Percentiles rank a stretch among this genome's conserved stretches.
phyloP scores from a whole-genome alignment of 2,888 invertebrate species.

The Macaria liturata region DNA sequence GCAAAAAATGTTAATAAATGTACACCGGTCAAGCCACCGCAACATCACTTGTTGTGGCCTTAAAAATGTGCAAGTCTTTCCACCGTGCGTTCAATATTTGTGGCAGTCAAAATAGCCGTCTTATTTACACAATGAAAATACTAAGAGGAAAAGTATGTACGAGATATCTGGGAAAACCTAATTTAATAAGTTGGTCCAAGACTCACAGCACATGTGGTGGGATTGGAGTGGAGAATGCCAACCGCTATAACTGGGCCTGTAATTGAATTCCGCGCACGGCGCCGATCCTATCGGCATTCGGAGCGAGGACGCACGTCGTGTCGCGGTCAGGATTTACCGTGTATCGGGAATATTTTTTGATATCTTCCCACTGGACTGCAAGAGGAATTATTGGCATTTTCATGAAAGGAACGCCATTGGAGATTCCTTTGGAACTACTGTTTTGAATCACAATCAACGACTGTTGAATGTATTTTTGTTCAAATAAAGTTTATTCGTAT shows the following conservation, averaged over 20 bases:
- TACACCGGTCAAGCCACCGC: conserved; percentile 39
- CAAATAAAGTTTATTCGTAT: no score
- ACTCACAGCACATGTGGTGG: conserved; percentile 28
- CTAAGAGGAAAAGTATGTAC: background rate
- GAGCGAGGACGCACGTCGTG: conserved; percentile 58
- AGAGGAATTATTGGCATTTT: conserved; percentile 64
- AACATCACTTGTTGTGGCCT: conserved; percentile 7
- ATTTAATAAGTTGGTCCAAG: conserved; percentile 23
- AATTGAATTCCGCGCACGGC: conserved; percentile 72
- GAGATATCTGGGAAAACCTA: conserved; percentile 17
- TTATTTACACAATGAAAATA: conserved; percentile 8
- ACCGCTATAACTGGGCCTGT: conserved; percentile 56
- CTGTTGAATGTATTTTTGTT: no score
- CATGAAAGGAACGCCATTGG: conserved; percentile 52
- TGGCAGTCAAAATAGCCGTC: background rate
- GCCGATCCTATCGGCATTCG: conserved; percentile 46
- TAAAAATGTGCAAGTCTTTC: background rate
- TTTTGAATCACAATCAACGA: conserved; percentile 16
- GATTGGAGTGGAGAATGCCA: conserved; percentile 45
- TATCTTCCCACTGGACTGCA: conserved; percentile 60
- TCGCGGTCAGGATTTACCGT: conserved; percentile 71
- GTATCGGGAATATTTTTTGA: conserved; percentile 72
- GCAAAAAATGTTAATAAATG: conserved; percentile 58
- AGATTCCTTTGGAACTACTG: conserved; percentile 43
- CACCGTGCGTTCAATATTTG: background rate